Evolutionary conservation across 2,113 vertebrate species (phyloP).

Genomic region (Petaurus breviceps): DNA sequence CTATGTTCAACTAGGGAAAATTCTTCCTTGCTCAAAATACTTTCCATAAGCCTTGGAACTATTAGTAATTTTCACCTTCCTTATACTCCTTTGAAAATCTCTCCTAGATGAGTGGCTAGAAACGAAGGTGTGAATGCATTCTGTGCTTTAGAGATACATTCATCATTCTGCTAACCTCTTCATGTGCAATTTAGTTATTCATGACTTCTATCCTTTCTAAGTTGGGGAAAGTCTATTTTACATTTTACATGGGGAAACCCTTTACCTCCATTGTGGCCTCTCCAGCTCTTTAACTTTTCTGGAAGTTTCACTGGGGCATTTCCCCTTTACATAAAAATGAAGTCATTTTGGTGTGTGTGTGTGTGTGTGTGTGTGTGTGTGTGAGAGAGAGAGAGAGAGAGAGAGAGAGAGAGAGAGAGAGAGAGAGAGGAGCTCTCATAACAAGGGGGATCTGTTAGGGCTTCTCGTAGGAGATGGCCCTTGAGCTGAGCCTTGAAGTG

Average conservation of each 20-base stretch:
- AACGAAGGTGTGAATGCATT: background rate
- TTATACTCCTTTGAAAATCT: background rate
- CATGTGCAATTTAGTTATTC: background rate
- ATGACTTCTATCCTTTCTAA: background rate
- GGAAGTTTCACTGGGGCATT: background rate
- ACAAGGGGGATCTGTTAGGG: background rate
- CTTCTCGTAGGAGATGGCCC: background rate
- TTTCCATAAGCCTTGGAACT: background rate
- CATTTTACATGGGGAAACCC: too few species aligned
- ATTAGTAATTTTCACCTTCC: background rate
- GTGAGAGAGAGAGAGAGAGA: too few species aligned
- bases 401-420: background rate
- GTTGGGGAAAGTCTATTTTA: background rate
- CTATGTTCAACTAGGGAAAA: background rate
- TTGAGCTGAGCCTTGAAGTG: background rate
- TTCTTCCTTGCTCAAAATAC: background rate
- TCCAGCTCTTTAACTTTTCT: background rate
- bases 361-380: too few species aligned
- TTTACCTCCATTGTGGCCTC: background rate
- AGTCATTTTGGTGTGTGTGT: background rate
- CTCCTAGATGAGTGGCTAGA: background rate
- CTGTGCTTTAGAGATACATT: background rate
- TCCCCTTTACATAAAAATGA: background rate
- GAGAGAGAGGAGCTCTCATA: background rate
- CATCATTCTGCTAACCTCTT: background rate